phyloP scores from a whole-genome alignment of 2,888 invertebrate species.

The Drosophila austrosaltans region DNA sequence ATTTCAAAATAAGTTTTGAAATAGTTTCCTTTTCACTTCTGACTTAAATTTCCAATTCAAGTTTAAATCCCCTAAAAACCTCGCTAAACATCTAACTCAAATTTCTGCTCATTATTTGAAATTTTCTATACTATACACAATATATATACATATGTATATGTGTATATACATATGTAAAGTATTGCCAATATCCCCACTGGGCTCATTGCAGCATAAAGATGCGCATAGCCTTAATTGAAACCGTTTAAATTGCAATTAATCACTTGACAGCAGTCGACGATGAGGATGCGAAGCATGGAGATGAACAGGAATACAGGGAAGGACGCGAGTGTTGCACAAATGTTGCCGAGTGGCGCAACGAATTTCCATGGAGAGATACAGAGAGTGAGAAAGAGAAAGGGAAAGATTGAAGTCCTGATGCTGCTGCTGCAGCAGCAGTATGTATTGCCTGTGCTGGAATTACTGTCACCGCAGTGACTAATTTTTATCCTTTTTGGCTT shows the following conservation, averaged over 20 bases:
- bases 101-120: constrained; percentile 55
- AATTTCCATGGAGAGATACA: constrained; percentile 48
- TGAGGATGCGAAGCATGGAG: constrained; percentile 32
- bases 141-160: constrained; percentile 11
- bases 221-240: constrained; percentile 81
- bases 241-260: constrained; percentile 83
- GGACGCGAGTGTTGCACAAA: constrained; percentile 69
- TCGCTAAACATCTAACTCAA: constrained; percentile 2
- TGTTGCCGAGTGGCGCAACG: constrained; percentile 77
- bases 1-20: too few relatives aligned
- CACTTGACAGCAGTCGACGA: constrained; percentile 55
- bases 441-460: constrained; percentile 44
- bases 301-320: constrained; percentile 3
- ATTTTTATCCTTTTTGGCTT: constrained; percentile 75
- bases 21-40: too few relatives aligned
- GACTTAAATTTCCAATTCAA: too few relatives aligned
- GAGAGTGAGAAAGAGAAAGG: constrained; percentile 1
- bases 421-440: constrained; percentile 3
- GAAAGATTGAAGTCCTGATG: neutral
- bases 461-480: constrained; percentile 79
- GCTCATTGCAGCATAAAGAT: constrained; percentile 63
- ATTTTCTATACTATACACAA: constrained; percentile 39
- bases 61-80: neutral
- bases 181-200: constrained; percentile 31
- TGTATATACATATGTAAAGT: constrained; percentile 23